These are phyloP conservation scores for Brachionus calyciflorus DNA, from an alignment of 1,140 invertebrate species.

Conservation along the genomic window DNA sequence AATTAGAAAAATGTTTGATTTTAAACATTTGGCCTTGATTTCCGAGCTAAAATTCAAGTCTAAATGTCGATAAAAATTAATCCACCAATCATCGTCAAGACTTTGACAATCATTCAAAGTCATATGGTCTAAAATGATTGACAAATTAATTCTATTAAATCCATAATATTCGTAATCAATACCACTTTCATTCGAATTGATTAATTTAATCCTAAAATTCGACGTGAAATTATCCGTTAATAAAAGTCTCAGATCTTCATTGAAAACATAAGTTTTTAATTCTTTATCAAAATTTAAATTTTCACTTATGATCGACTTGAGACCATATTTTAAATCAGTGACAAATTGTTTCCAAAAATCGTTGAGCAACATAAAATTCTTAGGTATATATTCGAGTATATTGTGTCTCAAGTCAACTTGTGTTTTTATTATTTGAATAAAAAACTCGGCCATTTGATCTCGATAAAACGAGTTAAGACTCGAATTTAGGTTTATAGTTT, in stretches of 20 bases:
- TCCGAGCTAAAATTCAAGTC: neutral
- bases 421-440: neutral
- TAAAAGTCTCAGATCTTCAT: neutral
- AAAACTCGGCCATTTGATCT: constrained; percentile 20
- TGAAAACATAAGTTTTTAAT: neutral
- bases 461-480: constrained; percentile 1
- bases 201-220: neutral
- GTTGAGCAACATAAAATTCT: neutral
- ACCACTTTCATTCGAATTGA: neutral
- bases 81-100: constrained; percentile 16
- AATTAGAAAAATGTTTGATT: constrained; percentile 4
- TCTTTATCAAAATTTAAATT: constrained; percentile 12
- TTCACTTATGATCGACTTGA: neutral
- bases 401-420: neutral
- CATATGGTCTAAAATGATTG: neutral
- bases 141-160: neutral
- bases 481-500: neutral
- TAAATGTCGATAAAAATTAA: constrained; percentile 3
- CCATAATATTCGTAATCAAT: constrained; percentile 25
- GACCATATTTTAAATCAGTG: neutral
- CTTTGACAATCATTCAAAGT: neutral
- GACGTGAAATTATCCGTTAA: neutral
- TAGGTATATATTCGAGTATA: neutral
- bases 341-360: constrained; percentile 38
- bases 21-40: neutral